A percentile compares a stretch with the other conserved stretches of the same genome.
Conservation (phyloP, 2,888 invertebrate species). For the Chloromyia formosa region DNA sequence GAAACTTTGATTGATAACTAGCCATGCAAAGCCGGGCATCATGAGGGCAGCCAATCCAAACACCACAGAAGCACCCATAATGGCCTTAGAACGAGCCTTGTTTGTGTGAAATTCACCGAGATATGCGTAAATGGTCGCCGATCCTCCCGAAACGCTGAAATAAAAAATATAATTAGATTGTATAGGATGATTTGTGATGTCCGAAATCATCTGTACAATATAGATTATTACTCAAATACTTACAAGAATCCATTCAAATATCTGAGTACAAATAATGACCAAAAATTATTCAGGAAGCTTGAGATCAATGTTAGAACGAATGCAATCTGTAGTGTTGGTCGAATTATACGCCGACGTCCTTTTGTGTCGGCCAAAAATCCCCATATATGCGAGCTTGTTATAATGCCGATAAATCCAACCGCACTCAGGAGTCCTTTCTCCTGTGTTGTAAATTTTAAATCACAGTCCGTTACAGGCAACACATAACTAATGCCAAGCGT, state of each 20-base stretch:
- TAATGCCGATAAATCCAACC: conserved; percentile 63
- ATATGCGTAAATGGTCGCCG: conserved; percentile 66
- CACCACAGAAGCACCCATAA: conserved; percentile 59
- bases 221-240: conserved; percentile 52
- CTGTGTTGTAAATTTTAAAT: conserved; percentile 60
- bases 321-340: conserved; percentile 64
- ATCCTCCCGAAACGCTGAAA: conserved; percentile 63
- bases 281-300: conserved; percentile 64
- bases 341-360: conserved; percentile 64
- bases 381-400: conserved; percentile 68
- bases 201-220: background rate
- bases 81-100: conserved; percentile 63
- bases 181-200: background rate
- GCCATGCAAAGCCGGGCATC: conserved; percentile 59
- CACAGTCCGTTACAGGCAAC: conserved; percentile 66
- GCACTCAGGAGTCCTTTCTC: conserved; percentile 63
- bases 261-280: conserved; percentile 65
- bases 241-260: conserved; percentile 68
- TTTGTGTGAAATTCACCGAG: conserved; percentile 67
- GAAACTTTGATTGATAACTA: conserved; percentile 59
- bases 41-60: conserved; percentile 59
- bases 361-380: conserved; percentile 68
- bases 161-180: conserved; percentile 38
- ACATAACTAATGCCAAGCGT: conserved; percentile 67
- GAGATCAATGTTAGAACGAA: conserved; percentile 65